These are phyloP conservation scores for Zeus faber DNA, from an alignment of 2,113 vertebrate genomes.

Conservation along the genomic window DNA sequence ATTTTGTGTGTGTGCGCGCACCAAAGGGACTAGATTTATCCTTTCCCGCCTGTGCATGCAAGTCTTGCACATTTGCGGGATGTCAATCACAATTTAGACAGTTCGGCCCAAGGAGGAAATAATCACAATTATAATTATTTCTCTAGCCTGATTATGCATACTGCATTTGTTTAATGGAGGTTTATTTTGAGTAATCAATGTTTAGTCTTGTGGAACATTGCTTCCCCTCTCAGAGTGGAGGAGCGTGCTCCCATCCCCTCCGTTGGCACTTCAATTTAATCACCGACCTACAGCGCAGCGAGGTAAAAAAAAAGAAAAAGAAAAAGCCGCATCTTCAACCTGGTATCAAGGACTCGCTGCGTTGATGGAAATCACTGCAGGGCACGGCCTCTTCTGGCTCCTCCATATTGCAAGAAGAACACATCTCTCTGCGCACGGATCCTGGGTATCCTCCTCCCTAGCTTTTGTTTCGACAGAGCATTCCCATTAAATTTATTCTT, in stretches of 20 bases:
- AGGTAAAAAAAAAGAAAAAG: slow-evolving; percentile 39
- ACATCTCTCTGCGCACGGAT: slow-evolving; percentile 28
- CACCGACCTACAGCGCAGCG: slow-evolving; percentile 40
- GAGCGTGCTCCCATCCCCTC: slow-evolving; percentile 40
- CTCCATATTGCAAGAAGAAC: slow-evolving; percentile 31
- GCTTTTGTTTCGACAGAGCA: slow-evolving; percentile 20
- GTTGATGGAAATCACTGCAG: slow-evolving; percentile 50
- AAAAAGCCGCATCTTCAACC: slow-evolving; percentile 34
- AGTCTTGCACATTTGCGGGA: slow-evolving; percentile 20
- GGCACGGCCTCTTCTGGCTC: slow-evolving; percentile 20
- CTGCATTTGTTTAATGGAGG: slow-evolving; percentile 73
- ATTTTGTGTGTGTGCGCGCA: slow-evolving; percentile 10
- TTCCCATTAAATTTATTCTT: slow-evolving; percentile 7
- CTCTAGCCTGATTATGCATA: slow-evolving; percentile 67
- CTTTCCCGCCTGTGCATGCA: slow-evolving; percentile 4
- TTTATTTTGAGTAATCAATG: slow-evolving; percentile 74
- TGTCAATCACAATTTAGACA: slow-evolving; percentile 69
- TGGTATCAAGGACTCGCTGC: slow-evolving; percentile 37
- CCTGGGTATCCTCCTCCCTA: slow-evolving; percentile 36
- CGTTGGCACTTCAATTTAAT: slow-evolving; percentile 51
- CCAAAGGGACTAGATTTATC: slow-evolving; percentile 31
- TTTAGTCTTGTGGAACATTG: slow-evolving; percentile 77
- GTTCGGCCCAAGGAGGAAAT: slow-evolving; percentile 59
- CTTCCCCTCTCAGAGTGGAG: slow-evolving; percentile 44
- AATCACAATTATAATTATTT: slow-evolving; percentile 72